Conservation (phyloP, 2,113 vertebrate genomes). For the Pelecanus crispus region DNA sequence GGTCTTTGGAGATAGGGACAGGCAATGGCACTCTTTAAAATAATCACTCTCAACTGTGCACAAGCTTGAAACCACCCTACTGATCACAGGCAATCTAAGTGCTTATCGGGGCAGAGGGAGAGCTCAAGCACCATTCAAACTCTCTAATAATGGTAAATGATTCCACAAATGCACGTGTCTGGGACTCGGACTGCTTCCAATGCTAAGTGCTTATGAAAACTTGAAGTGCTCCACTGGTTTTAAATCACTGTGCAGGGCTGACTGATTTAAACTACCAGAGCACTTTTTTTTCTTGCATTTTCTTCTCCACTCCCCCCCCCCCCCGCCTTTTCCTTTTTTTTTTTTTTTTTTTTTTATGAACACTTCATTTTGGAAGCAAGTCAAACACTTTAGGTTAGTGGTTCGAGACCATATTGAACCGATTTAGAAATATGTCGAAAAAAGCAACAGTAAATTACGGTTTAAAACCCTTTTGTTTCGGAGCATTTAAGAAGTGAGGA, state of each 20-base stretch:
- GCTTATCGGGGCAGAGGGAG: slow-evolving; percentile 38
- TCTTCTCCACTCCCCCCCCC: not conserved
- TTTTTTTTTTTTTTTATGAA: not conserved
- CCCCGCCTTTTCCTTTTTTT: accelerated
- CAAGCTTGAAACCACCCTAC: slow-evolving; percentile 11
- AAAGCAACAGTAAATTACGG: slow-evolving; percentile 36
- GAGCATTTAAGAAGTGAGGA: not conserved
- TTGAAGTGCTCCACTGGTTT: slow-evolving; percentile 47
- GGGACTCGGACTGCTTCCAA: slow-evolving; percentile 26
- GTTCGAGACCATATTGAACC: slow-evolving; percentile 50
- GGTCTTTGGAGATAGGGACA: slow-evolving; percentile 37
- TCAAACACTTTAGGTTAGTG: slow-evolving; percentile 17
- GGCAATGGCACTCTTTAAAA: slow-evolving; percentile 33
- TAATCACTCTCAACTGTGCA: slow-evolving; percentile 27
- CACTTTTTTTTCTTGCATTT: slow-evolving; percentile 18
- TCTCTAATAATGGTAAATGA: slow-evolving; percentile 58
- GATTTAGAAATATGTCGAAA: slow-evolving; percentile 41
- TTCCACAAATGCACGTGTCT: slow-evolving; percentile 45
- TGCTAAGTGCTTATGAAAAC: slow-evolving; percentile 57
- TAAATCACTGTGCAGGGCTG: slow-evolving; percentile 51
- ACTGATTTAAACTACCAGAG: slow-evolving; percentile 41
- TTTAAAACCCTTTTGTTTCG: slow-evolving; percentile 45
- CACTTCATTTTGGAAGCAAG: slow-evolving; percentile 36
- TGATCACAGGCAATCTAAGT: not conserved
- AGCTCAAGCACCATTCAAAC: slow-evolving; percentile 34